Conservation (phyloP, 1,140 invertebrate genomes). For the Drosophila orosa region DNA sequence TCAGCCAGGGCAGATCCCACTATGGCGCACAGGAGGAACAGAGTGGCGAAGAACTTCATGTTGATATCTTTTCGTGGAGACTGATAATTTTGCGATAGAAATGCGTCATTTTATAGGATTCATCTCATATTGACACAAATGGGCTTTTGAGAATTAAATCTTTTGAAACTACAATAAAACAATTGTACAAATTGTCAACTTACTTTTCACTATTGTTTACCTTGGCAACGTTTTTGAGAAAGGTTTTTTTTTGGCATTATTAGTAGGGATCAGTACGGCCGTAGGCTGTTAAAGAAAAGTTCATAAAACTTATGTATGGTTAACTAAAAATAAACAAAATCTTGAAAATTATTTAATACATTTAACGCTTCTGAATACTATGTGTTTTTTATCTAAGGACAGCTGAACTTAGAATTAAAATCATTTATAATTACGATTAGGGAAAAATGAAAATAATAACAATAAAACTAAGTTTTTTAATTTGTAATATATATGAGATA, state of each 20-base stretch:
- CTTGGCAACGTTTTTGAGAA: too few relatives aligned
- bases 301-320: too few relatives aligned
- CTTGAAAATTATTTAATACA: too few relatives aligned
- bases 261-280: neutral
- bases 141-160: neutral
- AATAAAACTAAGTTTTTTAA: too few relatives aligned
- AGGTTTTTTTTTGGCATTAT: neutral
- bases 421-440: too few relatives aligned
- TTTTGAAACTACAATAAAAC: neutral
- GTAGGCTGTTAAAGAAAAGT: too few relatives aligned
- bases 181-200: neutral
- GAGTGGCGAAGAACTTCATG: slow-evolving; percentile 8
- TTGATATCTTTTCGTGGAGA: neutral
- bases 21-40: neutral
- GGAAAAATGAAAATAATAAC: too few relatives aligned
- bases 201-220: neutral
- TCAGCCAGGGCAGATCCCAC: neutral
- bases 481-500: too few relatives aligned
- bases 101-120: neutral
- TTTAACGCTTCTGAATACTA: too few relatives aligned
- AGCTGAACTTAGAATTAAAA: too few relatives aligned
- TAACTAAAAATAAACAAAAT: too few relatives aligned
- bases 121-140: slow-evolving; percentile 1
- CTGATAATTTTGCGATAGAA: neutral
- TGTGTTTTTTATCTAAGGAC: too few relatives aligned